Percentiles rank a stretch among this genome's conserved stretches.
These are phyloP conservation scores for Schizaphis graminum DNA, from an alignment of 2,888 invertebrate genomes.

Conservation along the genomic window DNA sequence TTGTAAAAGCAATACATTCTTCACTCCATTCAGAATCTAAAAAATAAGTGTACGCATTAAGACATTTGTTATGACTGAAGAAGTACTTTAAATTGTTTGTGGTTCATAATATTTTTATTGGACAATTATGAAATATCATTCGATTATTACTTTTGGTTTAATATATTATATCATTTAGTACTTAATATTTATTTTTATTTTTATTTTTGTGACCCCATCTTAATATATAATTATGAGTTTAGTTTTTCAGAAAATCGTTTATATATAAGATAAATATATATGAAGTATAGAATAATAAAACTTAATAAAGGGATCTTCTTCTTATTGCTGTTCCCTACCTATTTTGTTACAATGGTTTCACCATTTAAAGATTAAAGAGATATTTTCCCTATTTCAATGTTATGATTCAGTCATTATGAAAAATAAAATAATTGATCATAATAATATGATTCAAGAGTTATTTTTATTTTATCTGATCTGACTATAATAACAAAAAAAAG, in stretches of 20 bases:
- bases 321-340: neutral
- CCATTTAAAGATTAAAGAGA: neutral
- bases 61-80: neutral
- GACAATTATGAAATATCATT: constrained; percentile 7
- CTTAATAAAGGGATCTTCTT: neutral
- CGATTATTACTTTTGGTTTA: neutral
- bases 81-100: neutral
- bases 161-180: neutral
- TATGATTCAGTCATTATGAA: neutral
- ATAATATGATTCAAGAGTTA: neutral
- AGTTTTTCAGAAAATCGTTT: neutral
- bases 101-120: neutral
- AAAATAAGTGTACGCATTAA: neutral
- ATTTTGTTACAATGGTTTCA: neutral
- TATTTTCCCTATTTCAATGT: neutral
- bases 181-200: neutral
- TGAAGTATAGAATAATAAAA: neutral
- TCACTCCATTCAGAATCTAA: too few relatives aligned
- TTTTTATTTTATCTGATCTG: neutral
- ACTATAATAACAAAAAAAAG: neutral
- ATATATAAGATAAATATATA: neutral
- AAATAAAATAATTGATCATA: neutral
- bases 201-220: neutral
- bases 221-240: neutral
- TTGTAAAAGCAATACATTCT: too few relatives aligned